Percentiles rank a stretch among this genome's conserved stretches.
phyloP scores from a whole-genome alignment of 2,113 vertebrate species.

The Pelecanoides urinatrix region DNA sequence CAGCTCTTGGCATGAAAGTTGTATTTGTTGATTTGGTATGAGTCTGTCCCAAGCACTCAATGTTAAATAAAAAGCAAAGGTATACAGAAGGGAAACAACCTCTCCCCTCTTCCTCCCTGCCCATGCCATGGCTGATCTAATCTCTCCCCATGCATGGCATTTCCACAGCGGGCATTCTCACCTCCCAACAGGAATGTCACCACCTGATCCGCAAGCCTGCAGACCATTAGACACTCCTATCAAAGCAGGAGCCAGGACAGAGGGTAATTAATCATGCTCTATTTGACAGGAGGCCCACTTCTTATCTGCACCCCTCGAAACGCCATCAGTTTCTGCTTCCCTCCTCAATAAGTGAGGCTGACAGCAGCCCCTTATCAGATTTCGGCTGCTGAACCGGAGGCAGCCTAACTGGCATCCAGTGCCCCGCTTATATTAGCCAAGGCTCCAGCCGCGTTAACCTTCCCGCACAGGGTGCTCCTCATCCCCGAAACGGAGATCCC shows the following conservation, averaged over 20 bases:
- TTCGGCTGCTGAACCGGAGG: slow-evolving; percentile 67
- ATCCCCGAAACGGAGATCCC: neutral
- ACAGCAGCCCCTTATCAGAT: slow-evolving; percentile 80
- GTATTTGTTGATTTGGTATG: neutral
- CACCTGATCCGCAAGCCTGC: slow-evolving; percentile 49
- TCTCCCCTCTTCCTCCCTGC: neutral
- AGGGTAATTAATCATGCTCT: slow-evolving; percentile 86
- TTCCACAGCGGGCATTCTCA: neutral
- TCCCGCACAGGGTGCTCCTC: neutral
- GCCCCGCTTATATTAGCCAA: neutral
- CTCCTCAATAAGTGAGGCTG: slow-evolving; percentile 57
- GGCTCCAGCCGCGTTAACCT: neutral
- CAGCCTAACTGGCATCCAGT: neutral
- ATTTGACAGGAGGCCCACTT: slow-evolving; percentile 82
- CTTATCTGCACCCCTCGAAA: slow-evolving; percentile 76
- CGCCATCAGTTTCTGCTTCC: slow-evolving; percentile 44
- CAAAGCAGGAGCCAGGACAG: slow-evolving; percentile 68
- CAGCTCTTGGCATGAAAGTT: neutral
- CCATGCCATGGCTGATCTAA: neutral
- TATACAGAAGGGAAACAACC: neutral
- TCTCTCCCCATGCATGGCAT: neutral
- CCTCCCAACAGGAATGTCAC: neutral
- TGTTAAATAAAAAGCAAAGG: neutral
- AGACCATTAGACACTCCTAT: slow-evolving; percentile 69
- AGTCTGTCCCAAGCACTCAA: neutral